Percentiles rank a stretch among this genome's conserved stretches.
These are phyloP conservation scores for Aphelenchoides bicaudatus DNA, from an alignment of 2,888 invertebrate genomes.

Conservation along the genomic window DNA sequence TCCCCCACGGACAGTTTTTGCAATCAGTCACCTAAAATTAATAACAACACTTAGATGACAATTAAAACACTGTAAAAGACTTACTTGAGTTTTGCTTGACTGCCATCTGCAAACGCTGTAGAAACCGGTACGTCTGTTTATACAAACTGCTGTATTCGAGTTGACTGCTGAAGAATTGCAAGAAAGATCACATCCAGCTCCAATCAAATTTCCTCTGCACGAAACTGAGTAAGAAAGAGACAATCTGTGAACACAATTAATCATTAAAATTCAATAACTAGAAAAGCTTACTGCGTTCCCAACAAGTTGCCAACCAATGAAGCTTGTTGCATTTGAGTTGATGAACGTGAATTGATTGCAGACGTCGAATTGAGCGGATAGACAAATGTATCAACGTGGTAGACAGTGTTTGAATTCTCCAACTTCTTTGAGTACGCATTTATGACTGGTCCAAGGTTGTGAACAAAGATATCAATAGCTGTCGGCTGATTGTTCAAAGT, in stretches of 20 bases:
- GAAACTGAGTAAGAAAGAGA: conserved; percentile 47
- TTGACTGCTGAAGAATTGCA: conserved; percentile 45
- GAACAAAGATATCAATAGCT: conserved; percentile 50
- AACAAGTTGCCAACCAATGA: conserved; percentile 41
- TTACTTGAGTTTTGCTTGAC: conserved; percentile 17
- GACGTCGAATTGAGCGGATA: conserved; percentile 33
- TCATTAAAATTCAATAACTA: conserved; percentile 16
- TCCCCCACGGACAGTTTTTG: conserved; percentile 56
- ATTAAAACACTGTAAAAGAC: neutral
- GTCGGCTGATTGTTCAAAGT: conserved; percentile 29
- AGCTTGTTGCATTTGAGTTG: conserved; percentile 30
- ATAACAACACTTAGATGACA: neutral
- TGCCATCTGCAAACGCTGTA: conserved; percentile 47
- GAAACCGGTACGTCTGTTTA: conserved; percentile 44
- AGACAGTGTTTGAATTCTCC: conserved; percentile 38
- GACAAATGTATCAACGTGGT: conserved; percentile 50
- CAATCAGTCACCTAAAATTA: conserved; percentile 45
- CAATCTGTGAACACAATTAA: conserved; percentile 29
- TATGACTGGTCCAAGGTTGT: conserved; percentile 52
- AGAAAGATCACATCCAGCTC: conserved; percentile 49
- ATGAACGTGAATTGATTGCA: neutral
- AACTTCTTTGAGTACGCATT: conserved; percentile 32
- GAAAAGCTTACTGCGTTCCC: conserved; percentile 39
- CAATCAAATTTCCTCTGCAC: conserved; percentile 46
- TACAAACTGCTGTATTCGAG: conserved; percentile 39